A percentile compares a stretch with the other conserved stretches of the same genome.
These are phyloP conservation scores for Saguinus midas DNA, from an alignment of 2,113 vertebrate genomes.

Conservation along the genomic window DNA sequence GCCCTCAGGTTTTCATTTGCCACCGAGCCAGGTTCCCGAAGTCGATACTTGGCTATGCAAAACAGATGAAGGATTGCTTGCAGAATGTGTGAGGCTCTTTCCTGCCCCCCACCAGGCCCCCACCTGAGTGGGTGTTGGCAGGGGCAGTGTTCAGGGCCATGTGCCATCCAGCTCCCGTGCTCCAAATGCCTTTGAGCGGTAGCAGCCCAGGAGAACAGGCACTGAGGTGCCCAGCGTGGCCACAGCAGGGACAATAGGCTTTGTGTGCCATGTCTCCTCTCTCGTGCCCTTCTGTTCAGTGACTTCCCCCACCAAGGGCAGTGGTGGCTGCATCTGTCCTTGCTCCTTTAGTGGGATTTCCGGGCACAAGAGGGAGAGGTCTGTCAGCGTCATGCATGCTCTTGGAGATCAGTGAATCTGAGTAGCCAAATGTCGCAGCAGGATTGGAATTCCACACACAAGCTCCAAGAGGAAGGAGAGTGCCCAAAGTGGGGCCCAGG, in stretches of 20 bases:
- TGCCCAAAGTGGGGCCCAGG: neutral
- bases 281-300: slow-evolving; percentile 86
- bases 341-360: slow-evolving; percentile 82
- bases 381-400: slow-evolving; percentile 72
- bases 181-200: neutral
- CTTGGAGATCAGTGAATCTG: slow-evolving; percentile 40
- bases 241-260: slow-evolving; percentile 83
- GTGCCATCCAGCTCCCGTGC: neutral
- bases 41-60: neutral
- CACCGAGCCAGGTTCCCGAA: neutral
- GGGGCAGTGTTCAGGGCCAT: neutral
- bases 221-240: slow-evolving; percentile 75
- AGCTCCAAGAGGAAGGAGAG: slow-evolving; percentile 65
- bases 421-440: slow-evolving; percentile 52
- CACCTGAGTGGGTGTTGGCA: slow-evolving; percentile 53
- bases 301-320: slow-evolving; percentile 86
- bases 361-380: slow-evolving; percentile 78
- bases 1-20: neutral
- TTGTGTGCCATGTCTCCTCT: slow-evolving; percentile 82
- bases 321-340: slow-evolving; percentile 85
- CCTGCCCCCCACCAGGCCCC: neutral
- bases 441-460: slow-evolving; percentile 1
- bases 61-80: neutral
- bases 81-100: neutral
- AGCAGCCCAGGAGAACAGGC: slow-evolving; percentile 43